Base-by-base conservation (phyloP, 2,797 vertebrate genomes). In the Lithobates sylvaticus region DNA sequence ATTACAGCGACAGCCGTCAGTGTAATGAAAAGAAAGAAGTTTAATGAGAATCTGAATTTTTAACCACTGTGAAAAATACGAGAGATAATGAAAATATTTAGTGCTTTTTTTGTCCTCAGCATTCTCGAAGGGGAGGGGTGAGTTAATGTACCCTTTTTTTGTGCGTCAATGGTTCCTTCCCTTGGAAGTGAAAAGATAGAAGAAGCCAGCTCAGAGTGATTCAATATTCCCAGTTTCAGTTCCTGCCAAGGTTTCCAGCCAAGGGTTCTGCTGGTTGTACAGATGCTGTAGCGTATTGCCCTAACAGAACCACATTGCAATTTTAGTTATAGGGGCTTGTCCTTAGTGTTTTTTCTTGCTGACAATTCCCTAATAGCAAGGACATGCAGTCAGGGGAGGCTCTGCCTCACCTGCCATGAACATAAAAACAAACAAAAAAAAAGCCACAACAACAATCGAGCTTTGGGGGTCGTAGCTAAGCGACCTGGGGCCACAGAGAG, bases 211-310 rank as follows among this genome's bases (percentile, higher is more conserved):
- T 26, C 58, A n/a, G 5, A n/a, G 12, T 75, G 77, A 80, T 85
- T 74, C 58, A 74, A 42, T 80, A 12, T 72, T 80, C 36, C 69
- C 36, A 10, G 15, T 8, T 3, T 78, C 21, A 47, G 2, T 1
- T 10, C 5, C 21, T 79, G 84, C 76, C 76, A 74, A 61, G 61
- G 32, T 64, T 21, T n/a, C 73, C 10, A 18, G 39, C 18, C 15
- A 78, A 21, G n/a, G 67, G 50, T 70, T 50, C 54, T 26, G 36
- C 23, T 67, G n/a, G 36, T 50, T 79, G 50, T 58, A 79, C 61
- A 26, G 34, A 76, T 7, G 39, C 10, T 21, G 71, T 18, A 18
- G 44, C 21, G 36, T 29, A 36, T 26, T 72, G 50, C 21, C 47
- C 68, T 70, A 39, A 61, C 10, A 39, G 47, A 58, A 72, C 79